Percentiles rank a stretch among this genome's conserved stretches.
These are phyloP conservation scores for Limosa lapponica DNA, from an alignment of 2,797 vertebrate genomes.

Conservation along the genomic window DNA sequence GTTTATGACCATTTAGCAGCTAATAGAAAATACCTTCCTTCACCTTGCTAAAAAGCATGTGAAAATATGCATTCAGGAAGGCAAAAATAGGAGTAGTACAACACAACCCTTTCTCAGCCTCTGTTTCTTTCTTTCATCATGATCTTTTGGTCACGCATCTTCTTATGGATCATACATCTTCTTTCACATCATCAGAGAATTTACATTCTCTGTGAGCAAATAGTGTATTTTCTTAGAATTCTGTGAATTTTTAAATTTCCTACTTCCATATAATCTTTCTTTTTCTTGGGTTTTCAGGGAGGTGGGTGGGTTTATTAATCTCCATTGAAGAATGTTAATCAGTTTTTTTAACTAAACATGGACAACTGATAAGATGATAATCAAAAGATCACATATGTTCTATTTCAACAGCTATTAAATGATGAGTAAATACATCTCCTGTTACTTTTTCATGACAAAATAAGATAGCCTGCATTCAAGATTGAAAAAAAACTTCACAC, in stretches of 20 bases:
- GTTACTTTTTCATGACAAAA: neutral
- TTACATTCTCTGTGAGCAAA: neutral
- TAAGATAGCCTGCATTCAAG: neutral
- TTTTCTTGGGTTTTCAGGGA: accelerated
- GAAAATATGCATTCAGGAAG: neutral
- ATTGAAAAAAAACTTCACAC: neutral
- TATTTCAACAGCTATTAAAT: conserved; percentile 16
- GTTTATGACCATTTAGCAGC: neutral
- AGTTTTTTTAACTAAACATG: neutral
- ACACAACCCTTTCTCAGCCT: accelerated
- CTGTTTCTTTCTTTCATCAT: neutral
- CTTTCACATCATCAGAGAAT: neutral
- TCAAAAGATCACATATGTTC: neutral
- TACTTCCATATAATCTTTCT: neutral
- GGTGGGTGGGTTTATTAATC: neutral
- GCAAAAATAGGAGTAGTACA: neutral
- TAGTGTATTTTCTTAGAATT: neutral
- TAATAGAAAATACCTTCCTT: neutral
- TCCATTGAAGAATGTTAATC: neutral
- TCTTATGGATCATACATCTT: neutral
- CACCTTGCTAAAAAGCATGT: neutral
- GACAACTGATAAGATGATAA: neutral
- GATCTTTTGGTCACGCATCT: neutral
- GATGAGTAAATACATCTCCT: neutral
- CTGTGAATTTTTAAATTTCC: neutral